Conservation (phyloP, 2,797 vertebrate genomes). For the Oreochromis mossambicus region DNA sequence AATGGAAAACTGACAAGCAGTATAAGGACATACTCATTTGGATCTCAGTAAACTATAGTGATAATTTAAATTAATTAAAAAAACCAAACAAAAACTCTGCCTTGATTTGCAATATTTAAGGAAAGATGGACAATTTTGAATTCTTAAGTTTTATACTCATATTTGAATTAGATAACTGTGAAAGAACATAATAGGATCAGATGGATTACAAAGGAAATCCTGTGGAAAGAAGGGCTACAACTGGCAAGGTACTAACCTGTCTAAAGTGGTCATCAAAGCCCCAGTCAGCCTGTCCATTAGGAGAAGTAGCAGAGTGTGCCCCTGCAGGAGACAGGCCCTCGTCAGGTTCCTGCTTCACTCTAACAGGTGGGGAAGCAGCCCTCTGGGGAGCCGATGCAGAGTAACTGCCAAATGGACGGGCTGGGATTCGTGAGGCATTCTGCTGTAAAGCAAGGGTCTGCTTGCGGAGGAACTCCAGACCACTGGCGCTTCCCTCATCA, state of each 20-base stretch:
- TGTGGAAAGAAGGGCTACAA: neutral
- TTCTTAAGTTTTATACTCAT: neutral
- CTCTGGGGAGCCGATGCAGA: slow-evolving; percentile 58
- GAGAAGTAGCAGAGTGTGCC: slow-evolving; percentile 68
- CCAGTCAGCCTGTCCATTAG: slow-evolving; percentile 82
- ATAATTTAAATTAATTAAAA: neutral
- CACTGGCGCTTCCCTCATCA: slow-evolving; percentile 64
- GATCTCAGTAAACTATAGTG: neutral
- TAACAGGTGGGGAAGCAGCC: slow-evolving; percentile 65
- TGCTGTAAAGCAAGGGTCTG: slow-evolving; percentile 79
- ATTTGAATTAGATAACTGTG: neutral
- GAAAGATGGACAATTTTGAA: neutral
- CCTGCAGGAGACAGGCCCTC: slow-evolving; percentile 78
- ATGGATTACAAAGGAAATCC: neutral
- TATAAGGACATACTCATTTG: neutral
- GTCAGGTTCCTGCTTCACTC: slow-evolving; percentile 80
- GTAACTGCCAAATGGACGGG: slow-evolving; percentile 59
- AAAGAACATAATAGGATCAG: neutral
- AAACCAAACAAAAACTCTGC: neutral
- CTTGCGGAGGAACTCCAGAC: slow-evolving; percentile 80
- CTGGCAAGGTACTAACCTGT: slow-evolving; percentile 80
- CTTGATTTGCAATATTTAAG: neutral
- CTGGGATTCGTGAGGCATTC: slow-evolving; percentile 55
- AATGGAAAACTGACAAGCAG: neutral
- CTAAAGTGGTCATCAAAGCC: slow-evolving; percentile 87